Percentiles rank a stretch among this genome's conserved stretches.
Evolutionary conservation across 2,113 vertebrate species (phyloP).

Genomic region (Lontra canadensis): DNA sequence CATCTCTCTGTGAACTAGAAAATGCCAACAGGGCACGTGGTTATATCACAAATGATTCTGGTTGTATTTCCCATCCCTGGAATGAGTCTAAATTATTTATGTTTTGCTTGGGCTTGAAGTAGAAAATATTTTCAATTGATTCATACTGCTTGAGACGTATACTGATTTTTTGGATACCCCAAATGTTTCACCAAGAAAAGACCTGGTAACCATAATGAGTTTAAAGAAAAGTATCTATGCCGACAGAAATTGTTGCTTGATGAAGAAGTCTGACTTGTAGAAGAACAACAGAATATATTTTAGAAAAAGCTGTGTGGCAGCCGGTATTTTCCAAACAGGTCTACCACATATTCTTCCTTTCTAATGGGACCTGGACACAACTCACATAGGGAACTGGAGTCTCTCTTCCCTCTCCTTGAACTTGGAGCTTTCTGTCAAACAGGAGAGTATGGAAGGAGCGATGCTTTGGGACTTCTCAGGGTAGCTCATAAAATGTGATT

Average conservation of each 20-base stretch:
- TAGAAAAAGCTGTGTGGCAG: neutral
- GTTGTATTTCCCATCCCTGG: neutral
- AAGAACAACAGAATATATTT: neutral
- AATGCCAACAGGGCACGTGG: neutral
- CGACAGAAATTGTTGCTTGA: neutral
- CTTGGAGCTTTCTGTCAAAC: neutral
- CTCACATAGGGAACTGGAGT: neutral
- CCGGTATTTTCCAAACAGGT: neutral
- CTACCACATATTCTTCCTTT: neutral
- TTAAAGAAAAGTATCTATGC: neutral
- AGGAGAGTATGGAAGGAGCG: too few species aligned
- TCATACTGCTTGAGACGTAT: neutral
- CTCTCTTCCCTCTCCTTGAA: neutral
- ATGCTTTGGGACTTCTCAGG: neutral
- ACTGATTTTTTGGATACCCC: neutral
- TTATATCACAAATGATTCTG: neutral
- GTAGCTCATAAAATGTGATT: neutral
- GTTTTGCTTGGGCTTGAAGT: constrained; percentile 2
- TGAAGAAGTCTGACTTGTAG: neutral
- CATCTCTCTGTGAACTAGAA: neutral
- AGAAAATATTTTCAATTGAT: constrained; percentile 34
- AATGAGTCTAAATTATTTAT: constrained; percentile 26
- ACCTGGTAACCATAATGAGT: neutral
- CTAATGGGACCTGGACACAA: too few species aligned
- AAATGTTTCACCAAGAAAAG: constrained; percentile 14